phyloP scores from a whole-genome alignment of 2,113 vertebrate genomes.

The Cygnus atratus region DNA sequence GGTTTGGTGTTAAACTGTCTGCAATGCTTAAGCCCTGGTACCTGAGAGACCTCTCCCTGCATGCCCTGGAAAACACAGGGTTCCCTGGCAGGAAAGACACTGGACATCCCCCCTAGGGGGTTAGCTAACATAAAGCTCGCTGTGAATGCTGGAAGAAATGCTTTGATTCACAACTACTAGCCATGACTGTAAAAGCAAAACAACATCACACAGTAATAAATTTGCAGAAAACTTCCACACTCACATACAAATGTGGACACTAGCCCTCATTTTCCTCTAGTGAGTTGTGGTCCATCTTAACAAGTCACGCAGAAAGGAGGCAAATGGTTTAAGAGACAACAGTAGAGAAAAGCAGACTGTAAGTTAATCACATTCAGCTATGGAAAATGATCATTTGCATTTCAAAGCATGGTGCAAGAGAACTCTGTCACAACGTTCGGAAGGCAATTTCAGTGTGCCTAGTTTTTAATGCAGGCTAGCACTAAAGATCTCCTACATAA shows the following conservation, averaged over 20 bases:
- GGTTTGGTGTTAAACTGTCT: neutral
- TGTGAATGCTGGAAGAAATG: neutral
- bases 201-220: neutral
- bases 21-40: fast-evolving
- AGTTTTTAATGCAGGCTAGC: neutral
- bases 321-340: neutral
- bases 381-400: neutral
- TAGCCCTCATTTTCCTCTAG: neutral
- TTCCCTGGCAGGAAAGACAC: neutral
- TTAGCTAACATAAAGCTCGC: neutral
- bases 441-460: neutral
- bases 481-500: neutral
- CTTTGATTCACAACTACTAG: neutral
- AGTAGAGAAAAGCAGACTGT: neutral
- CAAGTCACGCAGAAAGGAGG: fast-evolving
- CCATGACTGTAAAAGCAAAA: neutral
- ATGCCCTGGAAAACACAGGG: neutral
- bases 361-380: conserved; percentile 13
- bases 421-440: neutral
- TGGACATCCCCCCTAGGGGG: neutral
- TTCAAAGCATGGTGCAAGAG: neutral
- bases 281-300: neutral
- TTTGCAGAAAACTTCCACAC: neutral
- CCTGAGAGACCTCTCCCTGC: neutral
- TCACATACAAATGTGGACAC: neutral